A percentile compares a stretch with the other conserved stretches of the same genome.
These are phyloP conservation scores for Lithodes maja DNA, from an alignment of 2,888 invertebrate species.

Conservation along the genomic window DNA sequence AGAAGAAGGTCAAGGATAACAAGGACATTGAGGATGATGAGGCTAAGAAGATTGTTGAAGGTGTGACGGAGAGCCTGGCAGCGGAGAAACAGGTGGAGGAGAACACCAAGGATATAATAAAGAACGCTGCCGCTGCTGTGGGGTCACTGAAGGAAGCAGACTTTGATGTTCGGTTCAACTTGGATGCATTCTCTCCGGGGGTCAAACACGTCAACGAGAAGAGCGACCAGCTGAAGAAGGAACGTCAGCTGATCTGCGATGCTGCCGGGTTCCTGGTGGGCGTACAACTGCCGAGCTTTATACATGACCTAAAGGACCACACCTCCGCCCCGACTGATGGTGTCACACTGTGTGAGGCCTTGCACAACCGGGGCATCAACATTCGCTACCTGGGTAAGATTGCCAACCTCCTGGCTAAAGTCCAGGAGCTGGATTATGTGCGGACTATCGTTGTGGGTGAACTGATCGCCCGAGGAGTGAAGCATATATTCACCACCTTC, in stretches of 20 bases:
- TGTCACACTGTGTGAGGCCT: conserved; percentile 89
- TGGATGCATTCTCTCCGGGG: conserved; percentile 97
- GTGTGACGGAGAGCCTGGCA: conserved; percentile 86
- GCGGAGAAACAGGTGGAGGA: conserved; percentile 89
- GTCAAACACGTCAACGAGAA: conserved; percentile 88
- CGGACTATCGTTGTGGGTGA: conserved; percentile 94
- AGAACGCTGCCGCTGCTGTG: conserved; percentile 91
- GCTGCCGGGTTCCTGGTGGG: conserved; percentile 95
- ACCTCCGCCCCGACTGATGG: conserved; percentile 97
- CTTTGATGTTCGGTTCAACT: conserved; percentile 98
- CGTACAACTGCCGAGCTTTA: conserved; percentile 93
- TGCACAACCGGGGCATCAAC: conserved; percentile 97
- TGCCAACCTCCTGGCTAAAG: conserved; percentile 84
- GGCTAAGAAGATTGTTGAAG: conserved; percentile 93
- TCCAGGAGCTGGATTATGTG: conserved; percentile 88
- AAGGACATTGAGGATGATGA: conserved; percentile 93
- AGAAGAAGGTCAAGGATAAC: conserved; percentile 89
- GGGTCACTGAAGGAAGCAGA: conserved; percentile 96
- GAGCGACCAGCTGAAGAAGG: conserved; percentile 83
- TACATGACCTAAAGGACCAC: conserved; percentile 89
- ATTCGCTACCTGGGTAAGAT: conserved; percentile 97
- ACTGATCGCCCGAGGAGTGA: conserved; percentile 89
- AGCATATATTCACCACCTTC: conserved; percentile 94
- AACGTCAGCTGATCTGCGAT: conserved; percentile 93
- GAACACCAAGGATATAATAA: conserved; percentile 88